Conservation (phyloP, 2,113 vertebrate species). For the Stegostoma tigrinum region DNA sequence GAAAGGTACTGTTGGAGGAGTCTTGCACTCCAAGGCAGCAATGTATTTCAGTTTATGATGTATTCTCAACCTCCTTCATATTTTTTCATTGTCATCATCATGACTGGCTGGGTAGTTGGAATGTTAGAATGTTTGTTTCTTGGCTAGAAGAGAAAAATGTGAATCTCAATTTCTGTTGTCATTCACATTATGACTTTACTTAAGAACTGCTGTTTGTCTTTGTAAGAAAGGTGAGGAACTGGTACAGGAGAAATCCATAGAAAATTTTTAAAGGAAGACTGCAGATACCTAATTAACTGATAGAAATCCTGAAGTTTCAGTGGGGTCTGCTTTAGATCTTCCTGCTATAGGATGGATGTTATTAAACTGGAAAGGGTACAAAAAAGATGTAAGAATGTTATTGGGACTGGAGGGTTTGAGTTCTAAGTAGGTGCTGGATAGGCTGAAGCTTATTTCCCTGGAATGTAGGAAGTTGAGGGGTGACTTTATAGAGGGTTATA, state of each 20-base stretch:
- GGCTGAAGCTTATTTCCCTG: too few relatives aligned
- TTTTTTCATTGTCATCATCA: background rate
- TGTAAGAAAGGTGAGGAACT: background rate
- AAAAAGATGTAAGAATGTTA: too few relatives aligned
- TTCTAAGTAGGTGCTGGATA: too few relatives aligned
- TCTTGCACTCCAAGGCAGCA: background rate
- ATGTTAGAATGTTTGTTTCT: background rate
- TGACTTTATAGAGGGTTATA: too few relatives aligned
- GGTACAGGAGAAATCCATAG: background rate
- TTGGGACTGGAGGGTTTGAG: too few relatives aligned
- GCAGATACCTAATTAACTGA: background rate
- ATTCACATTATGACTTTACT: background rate
- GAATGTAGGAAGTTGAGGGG: too few relatives aligned
- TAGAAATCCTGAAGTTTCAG: background rate
- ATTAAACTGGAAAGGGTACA: too few relatives aligned
- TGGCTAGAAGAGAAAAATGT: background rate
- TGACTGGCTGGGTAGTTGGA: background rate
- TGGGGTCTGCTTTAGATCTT: background rate
- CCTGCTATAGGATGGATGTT: too few relatives aligned
- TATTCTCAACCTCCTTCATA: background rate
- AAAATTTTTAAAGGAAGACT: background rate
- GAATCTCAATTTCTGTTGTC: background rate
- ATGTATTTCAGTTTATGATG: background rate
- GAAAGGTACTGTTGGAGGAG: too few relatives aligned
- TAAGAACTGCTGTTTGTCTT: background rate